Evolutionary conservation across 2,888 invertebrate genomes (phyloP).

Genomic region (Lypha dubia): DNA sequence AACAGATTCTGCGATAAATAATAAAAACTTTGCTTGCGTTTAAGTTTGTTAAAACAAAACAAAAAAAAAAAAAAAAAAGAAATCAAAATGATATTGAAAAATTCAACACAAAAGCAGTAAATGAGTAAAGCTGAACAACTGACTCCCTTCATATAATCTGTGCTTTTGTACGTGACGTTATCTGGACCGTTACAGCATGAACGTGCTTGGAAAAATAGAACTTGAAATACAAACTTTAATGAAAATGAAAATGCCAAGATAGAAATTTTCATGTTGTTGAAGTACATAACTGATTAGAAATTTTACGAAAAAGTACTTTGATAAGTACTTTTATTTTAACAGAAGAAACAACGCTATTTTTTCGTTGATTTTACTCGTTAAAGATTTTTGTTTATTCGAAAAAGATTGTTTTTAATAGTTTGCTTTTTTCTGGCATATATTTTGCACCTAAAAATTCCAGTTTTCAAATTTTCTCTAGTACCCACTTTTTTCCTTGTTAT

Average conservation of each 20-base stretch:
- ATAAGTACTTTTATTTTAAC: too few relatives aligned
- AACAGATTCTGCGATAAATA: constrained; percentile 54
- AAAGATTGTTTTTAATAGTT: too few relatives aligned
- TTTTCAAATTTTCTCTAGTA: too few relatives aligned
- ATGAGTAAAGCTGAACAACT: constrained; percentile 48
- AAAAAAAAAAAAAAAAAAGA: constrained; percentile 27
- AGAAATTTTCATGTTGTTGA: neutral
- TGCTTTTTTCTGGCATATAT: too few relatives aligned
- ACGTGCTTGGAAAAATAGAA: constrained; percentile 75
- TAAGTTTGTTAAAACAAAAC: constrained; percentile 22
- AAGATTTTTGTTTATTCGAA: too few relatives aligned
- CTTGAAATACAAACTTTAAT: constrained; percentile 35
- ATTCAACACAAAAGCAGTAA: constrained; percentile 12
- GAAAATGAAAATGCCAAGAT: neutral
- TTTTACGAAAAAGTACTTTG: too few relatives aligned
- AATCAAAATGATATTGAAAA: neutral
- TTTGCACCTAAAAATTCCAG: too few relatives aligned
- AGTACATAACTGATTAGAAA: neutral
- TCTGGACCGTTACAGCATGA: constrained; percentile 82
- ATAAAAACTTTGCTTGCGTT: constrained; percentile 59
- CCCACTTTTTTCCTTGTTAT: too few relatives aligned
- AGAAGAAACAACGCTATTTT: too few relatives aligned
- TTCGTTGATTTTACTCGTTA: too few relatives aligned
- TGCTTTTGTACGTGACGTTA: constrained; percentile 83
- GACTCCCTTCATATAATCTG: constrained; percentile 79